Evolutionary conservation across 2,797 vertebrate genomes (phyloP).

Genomic region (Pyrocephalus nanus): DNA sequence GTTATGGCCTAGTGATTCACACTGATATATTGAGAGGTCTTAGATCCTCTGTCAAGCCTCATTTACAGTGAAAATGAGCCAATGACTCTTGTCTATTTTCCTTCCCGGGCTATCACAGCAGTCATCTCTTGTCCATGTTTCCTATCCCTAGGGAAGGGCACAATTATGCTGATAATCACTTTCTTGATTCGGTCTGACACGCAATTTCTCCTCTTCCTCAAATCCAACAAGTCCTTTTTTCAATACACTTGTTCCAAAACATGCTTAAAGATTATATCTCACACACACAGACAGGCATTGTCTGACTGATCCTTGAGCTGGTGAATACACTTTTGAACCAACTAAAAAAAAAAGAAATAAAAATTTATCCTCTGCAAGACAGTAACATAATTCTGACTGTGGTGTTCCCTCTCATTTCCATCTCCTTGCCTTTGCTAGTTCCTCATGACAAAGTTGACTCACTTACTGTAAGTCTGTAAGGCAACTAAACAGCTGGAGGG

Average conservation of each 20-base stretch:
- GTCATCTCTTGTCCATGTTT: constrained; percentile 39
- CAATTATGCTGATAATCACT: constrained; percentile 58
- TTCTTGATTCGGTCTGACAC: constrained; percentile 54
- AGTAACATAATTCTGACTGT: background rate
- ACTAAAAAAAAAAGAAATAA: background rate
- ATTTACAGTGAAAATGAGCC: constrained; percentile 68
- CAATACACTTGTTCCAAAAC: constrained; percentile 18
- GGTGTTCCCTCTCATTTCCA: background rate
- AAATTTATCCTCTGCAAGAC: background rate
- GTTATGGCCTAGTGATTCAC: constrained; percentile 44
- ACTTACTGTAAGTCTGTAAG: background rate
- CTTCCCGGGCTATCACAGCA: constrained; percentile 44
- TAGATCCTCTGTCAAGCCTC: constrained; percentile 66
- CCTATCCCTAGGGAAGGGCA: constrained; percentile 34
- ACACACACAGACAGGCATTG: background rate
- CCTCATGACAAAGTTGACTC: background rate
- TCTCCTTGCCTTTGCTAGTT: background rate
- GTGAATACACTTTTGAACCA: background rate
- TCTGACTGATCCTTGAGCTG: background rate
- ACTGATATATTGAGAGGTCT: constrained; percentile 49
- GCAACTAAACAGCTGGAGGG: background rate
- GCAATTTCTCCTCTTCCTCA: constrained; percentile 39
- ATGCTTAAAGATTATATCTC: background rate
- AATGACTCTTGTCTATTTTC: constrained; percentile 58
- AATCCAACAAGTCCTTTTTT: constrained; percentile 11